Base-by-base conservation (phyloP, 2,888 invertebrate species). In the Dorcus hopei region DNA sequence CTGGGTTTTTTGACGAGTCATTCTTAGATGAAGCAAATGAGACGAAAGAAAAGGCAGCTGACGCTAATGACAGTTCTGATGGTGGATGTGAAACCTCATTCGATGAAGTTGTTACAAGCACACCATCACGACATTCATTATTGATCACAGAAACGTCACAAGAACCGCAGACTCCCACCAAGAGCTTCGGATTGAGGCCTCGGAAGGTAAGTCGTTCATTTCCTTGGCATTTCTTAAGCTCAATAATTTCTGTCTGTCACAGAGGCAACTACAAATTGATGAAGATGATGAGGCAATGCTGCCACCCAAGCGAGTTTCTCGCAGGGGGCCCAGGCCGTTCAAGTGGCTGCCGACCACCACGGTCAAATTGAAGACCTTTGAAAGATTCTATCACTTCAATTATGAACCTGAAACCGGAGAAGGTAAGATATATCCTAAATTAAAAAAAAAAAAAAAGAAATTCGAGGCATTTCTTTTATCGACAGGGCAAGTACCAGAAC, bases 331-430 rank as follows among this genome's bases (percentile, higher is more conserved):
- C 26, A 33, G 3, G 26, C 26, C 26, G 6, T 14, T 58, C 40
- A 58, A 45, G 52, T 58, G 60, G 54, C 43, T 61, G 5, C 60
- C 60, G 47, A 56, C 56, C 5, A 49, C 43, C 6, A 59, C 52
- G 5, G 42, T 19, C n/a, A 7, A 45, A 14, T 38, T 55, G 19
- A 48, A 41, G 19, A 45, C 47, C 11, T 59, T 47, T n/a, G 59
- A 59, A 42, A 40, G 23, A 16, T 65, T 65, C 49, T 64, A 61
- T 48, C 53, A n/a, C 7, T 41, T 57, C n/a, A 62, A 61, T 47
- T 65, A 65, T 49, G 55, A 49, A 45, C 9, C 57, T 4, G 56
- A 56, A 6, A 50, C 40, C 3, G 61, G 58, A 4, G 65, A 65
- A 60, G 62, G 63, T n/a, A 16, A 40, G 14, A n/a, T 4, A 2